Evolutionary conservation across 2,797 vertebrate species (phyloP).

Genomic region (Danio choprae): DNA sequence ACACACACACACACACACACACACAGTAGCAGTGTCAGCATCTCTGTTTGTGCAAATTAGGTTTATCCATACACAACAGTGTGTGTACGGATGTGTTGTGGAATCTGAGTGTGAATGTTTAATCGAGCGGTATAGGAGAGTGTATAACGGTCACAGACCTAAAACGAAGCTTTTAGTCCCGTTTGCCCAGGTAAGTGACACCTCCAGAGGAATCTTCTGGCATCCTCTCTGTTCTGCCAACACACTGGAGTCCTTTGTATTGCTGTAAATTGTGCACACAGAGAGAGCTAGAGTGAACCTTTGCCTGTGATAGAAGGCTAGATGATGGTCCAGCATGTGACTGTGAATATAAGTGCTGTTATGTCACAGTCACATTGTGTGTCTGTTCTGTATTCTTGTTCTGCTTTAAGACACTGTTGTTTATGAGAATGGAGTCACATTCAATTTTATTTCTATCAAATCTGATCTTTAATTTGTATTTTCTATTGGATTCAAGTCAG

Average conservation of each 20-base stretch:
- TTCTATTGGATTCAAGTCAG: too few relatives aligned
- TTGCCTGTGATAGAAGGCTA: background rate
- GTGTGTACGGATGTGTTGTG: conserved; percentile 23
- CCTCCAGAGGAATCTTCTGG: conserved; percentile 65
- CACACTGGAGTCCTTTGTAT: conserved; percentile 54
- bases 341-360: conserved; percentile 13
- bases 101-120: conserved; percentile 23
- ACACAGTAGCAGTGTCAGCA: conserved; percentile 22
- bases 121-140: conserved; percentile 14
- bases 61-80: background rate
- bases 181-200: conserved; percentile 6
- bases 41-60: conserved; percentile 13
- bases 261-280: conserved; percentile 23
- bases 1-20: background rate
- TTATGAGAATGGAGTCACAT: background rate
- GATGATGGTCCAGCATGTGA: conserved; percentile 9
- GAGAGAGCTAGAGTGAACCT: background rate
- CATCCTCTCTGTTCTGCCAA: conserved; percentile 61
- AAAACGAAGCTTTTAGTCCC: background rate
- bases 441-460: background rate
- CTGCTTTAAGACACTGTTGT: conserved; percentile 3
- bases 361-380: conserved; percentile 36
- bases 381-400: conserved; percentile 15
- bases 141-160: background rate
- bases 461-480: too few relatives aligned